Conservation (phyloP, 2,888 invertebrate species). For the Agelastica alni region DNA sequence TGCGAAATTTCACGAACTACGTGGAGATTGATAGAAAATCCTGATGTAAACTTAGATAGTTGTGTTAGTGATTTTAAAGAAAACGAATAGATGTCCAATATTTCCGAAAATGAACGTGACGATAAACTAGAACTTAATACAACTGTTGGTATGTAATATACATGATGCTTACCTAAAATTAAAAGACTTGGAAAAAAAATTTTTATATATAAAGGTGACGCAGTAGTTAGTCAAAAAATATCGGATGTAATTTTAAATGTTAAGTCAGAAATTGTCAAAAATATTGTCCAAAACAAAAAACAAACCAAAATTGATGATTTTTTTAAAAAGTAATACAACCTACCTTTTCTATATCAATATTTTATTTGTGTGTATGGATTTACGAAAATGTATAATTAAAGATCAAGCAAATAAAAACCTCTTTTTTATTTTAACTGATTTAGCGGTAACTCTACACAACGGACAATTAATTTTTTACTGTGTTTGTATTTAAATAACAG, state of each 20-base stretch:
- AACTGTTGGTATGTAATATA: too few species aligned
- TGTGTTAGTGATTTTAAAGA: too few species aligned
- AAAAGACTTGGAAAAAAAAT: neutral
- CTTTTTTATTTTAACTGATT: slow-evolving; percentile 2
- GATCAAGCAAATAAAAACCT: neutral
- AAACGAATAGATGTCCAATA: too few species aligned
- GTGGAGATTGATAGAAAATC: too few species aligned
- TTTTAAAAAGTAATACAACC: neutral
- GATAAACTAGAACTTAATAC: too few species aligned
- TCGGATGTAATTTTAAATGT: neutral
- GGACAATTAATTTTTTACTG: too few species aligned
- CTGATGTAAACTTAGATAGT: too few species aligned
- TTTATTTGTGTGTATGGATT: too few species aligned
- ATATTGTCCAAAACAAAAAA: neutral
- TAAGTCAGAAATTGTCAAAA: neutral
- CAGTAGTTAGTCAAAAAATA: neutral
- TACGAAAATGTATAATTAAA: slow-evolving; percentile 1
- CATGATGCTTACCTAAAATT: slow-evolving; percentile 2
- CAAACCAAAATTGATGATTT: neutral
- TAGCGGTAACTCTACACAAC: slow-evolving; percentile 1
- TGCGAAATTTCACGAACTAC: too few species aligned
- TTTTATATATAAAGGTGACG: slow-evolving; percentile 2
- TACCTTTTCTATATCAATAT: neutral
- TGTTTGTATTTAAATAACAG: too few species aligned
- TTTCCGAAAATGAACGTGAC: too few species aligned